These are phyloP conservation scores for Chloromyia formosa DNA, from an alignment of 2,888 invertebrate species.

Conservation along the genomic window DNA sequence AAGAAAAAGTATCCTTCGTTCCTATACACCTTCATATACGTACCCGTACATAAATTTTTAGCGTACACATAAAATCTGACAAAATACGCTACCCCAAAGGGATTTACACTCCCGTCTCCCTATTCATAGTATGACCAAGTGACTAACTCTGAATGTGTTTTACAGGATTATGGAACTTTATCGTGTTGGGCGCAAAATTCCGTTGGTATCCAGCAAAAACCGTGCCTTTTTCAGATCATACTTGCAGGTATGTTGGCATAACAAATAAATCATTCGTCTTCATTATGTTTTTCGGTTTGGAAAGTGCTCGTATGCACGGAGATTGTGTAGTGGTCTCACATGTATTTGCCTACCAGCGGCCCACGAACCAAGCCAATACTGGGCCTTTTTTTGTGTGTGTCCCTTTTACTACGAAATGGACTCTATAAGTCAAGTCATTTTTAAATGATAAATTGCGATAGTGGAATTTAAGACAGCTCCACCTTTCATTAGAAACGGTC, in stretches of 20 bases:
- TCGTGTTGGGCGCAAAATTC: constrained; percentile 82
- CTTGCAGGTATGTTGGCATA: constrained; percentile 72
- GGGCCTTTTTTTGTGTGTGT: constrained; percentile 4
- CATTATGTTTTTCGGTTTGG: constrained; percentile 40
- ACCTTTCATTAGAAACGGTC: background rate
- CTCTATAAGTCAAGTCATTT: constrained; percentile 34
- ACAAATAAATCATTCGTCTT: constrained; percentile 41
- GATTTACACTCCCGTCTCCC: background rate
- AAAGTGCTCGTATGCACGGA: background rate
- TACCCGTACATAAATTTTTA: constrained; percentile 8
- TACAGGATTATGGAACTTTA: constrained; percentile 80
- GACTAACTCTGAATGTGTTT: constrained; percentile 35
- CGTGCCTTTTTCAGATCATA: constrained; percentile 84
- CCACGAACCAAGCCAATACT: constrained; percentile 14
- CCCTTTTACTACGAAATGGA: constrained; percentile 18
- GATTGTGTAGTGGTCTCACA: background rate
- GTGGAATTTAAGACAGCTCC: constrained; percentile 24
- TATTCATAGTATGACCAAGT: background rate
- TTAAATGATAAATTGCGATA: constrained; percentile 25
- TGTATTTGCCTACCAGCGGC: background rate
- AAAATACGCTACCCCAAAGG: constrained; percentile 25
- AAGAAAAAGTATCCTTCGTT: background rate
- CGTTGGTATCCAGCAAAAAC: constrained; percentile 77
- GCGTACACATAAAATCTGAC: constrained; percentile 30
- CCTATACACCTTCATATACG: constrained; percentile 4